Evolutionary conservation across 1,140 invertebrate genomes (phyloP).

Genomic region (Glossosoma conforme): DNA sequence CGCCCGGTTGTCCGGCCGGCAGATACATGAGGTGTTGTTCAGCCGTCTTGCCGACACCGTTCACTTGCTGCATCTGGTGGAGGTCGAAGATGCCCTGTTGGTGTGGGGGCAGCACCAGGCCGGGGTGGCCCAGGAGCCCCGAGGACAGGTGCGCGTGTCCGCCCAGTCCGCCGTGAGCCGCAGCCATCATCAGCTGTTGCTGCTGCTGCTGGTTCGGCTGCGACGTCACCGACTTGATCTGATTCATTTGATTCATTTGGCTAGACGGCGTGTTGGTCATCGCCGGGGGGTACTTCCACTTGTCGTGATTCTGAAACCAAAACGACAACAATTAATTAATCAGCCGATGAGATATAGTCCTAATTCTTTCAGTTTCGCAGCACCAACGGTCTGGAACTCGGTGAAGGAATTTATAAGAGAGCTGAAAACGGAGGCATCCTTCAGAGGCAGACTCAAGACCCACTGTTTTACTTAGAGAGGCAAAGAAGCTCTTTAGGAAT

Average conservation of each 20-base stretch:
- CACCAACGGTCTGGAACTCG: no score
- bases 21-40: slow-evolving; percentile 64
- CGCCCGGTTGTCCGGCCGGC: slow-evolving; percentile 59
- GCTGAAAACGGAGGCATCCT: no score
- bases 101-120: slow-evolving; percentile 39
- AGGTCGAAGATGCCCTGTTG: slow-evolving; percentile 53
- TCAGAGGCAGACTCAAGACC: no score
- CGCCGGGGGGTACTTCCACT: slow-evolving; percentile 60
- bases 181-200: slow-evolving; percentile 4
- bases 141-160: slow-evolving; percentile 11
- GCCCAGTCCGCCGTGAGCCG: slow-evolving; percentile 12
- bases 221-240: slow-evolving; percentile 47
- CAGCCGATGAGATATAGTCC: no score
- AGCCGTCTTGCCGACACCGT: slow-evolving; percentile 55
- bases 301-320: slow-evolving; percentile 63
- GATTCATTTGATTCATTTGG: slow-evolving; percentile 37
- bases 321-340: slow-evolving; percentile 12
- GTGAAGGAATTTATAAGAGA: no score
- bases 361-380: no score
- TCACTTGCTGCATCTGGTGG: slow-evolving; percentile 50
- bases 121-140: slow-evolving; percentile 16
- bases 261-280: slow-evolving; percentile 42
- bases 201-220: slow-evolving; percentile 52
- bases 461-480: no score
- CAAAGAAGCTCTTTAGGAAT: no score